Evolutionary conservation across 2,888 invertebrate species (phyloP).

Genomic region (Zhuqinia jingwanae): DNA sequence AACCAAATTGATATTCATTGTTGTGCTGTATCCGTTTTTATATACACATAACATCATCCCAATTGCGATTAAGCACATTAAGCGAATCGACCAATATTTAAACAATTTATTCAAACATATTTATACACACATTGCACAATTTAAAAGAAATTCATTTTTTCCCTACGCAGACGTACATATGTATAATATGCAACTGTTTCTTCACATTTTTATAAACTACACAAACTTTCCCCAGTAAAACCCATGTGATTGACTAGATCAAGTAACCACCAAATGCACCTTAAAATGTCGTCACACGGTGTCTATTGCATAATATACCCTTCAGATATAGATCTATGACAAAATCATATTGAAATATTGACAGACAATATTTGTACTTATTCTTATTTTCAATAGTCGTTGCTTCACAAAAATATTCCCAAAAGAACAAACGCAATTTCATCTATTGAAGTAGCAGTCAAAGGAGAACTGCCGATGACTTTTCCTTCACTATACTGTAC

Average conservation of each 20-base stretch:
- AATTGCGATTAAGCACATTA: background rate
- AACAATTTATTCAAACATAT: too few relatives aligned
- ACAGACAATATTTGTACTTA: slow-evolving; percentile 43
- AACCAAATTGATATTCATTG: slow-evolving; percentile 60
- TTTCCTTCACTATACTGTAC: too few relatives aligned
- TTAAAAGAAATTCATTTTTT: too few relatives aligned
- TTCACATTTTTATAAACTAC: too few relatives aligned
- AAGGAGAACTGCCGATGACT: background rate
- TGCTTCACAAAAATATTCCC: slow-evolving; percentile 15
- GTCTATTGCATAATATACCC: background rate
- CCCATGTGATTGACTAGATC: too few relatives aligned
- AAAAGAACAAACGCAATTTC: slow-evolving; percentile 29
- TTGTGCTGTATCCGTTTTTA: background rate
- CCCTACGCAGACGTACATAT: too few relatives aligned
- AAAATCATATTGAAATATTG: slow-evolving; percentile 40
- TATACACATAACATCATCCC: slow-evolving; percentile 5
- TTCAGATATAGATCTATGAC: background rate
- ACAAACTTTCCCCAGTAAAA: background rate
- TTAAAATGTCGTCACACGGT: too few relatives aligned
- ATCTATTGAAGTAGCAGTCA: background rate
- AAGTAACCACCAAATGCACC: too few relatives aligned
- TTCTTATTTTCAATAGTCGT: slow-evolving; percentile 18
- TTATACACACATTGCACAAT: background rate
- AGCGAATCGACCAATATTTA: too few relatives aligned
- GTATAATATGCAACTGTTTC: too few relatives aligned